Conservation (phyloP, 2,888 invertebrate genomes). For the Mimas tiliae region DNA sequence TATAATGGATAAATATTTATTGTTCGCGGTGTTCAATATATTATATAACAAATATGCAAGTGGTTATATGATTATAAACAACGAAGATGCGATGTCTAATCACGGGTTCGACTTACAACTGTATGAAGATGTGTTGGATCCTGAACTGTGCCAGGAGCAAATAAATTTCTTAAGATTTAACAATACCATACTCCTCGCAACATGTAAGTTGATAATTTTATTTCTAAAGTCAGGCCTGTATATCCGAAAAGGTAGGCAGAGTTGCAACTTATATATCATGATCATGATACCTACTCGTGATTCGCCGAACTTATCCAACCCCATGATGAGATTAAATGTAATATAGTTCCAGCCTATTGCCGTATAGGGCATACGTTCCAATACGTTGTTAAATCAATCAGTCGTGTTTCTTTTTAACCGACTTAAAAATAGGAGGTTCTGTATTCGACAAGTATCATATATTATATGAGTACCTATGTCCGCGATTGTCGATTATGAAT, state of each 20-base stretch:
- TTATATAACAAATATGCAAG: conserved; percentile 30
- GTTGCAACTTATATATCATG: too few relatives aligned
- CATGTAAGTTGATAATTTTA: conserved; percentile 58
- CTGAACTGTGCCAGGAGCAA: conserved; percentile 60
- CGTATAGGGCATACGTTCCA: too few relatives aligned
- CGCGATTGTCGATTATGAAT: too few relatives aligned
- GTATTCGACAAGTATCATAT: too few relatives aligned
- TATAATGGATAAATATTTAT: background rate
- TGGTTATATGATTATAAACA: conserved; percentile 41
- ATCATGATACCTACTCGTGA: too few relatives aligned
- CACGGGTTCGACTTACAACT: conserved; percentile 57
- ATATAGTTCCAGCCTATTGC: too few relatives aligned
- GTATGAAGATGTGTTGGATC: conserved; percentile 60
- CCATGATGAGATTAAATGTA: too few relatives aligned
- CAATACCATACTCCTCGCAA: conserved; percentile 44
- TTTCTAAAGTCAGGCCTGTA: background rate
- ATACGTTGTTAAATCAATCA: too few relatives aligned
- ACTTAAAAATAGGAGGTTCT: too few relatives aligned
- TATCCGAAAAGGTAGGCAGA: background rate
- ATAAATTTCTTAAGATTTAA: conserved; percentile 51
- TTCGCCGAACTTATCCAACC: too few relatives aligned
- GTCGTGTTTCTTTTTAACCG: too few relatives aligned
- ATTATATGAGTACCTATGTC: too few relatives aligned
- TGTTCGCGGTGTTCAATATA: conserved; percentile 29
- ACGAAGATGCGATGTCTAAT: conserved; percentile 43